Evolutionary conservation across 2,113 vertebrate species (phyloP).

Genomic region (Podarcis raffonei): DNA sequence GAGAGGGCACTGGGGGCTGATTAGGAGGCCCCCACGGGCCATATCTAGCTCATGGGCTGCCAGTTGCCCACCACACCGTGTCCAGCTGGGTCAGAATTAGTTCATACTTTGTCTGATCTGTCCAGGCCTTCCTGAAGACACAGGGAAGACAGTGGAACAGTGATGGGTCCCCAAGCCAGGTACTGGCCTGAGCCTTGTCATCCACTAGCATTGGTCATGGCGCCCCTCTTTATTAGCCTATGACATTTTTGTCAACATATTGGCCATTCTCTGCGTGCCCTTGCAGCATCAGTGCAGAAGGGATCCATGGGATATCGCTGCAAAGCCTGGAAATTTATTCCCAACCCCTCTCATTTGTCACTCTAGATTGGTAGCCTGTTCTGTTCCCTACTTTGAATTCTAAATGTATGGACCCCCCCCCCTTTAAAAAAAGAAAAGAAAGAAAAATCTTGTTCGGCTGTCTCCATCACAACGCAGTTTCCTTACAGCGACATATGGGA

Average conservation of each 20-base stretch:
- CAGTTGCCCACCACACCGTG: not conserved
- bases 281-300: not conserved
- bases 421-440: too few relatives aligned
- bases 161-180: not conserved
- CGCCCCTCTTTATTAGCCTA: not conserved
- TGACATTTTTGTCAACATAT: not conserved
- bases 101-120: not conserved
- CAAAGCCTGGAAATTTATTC: not conserved
- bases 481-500: conserved; percentile 89
- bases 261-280: not conserved
- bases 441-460: not conserved
- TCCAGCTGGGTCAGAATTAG: not conserved
- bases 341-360: too few relatives aligned
- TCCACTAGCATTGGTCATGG: not conserved
- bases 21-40: too few relatives aligned
- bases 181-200: not conserved
- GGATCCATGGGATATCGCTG: not conserved
- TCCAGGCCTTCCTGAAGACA: not conserved
- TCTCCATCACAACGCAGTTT: accelerated
- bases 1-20: too few relatives aligned
- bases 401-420: not conserved
- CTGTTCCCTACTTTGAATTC: not conserved
- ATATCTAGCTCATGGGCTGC: too few relatives aligned
- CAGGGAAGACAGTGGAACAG: not conserved
- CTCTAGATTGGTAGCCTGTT: not conserved